Evolutionary conservation across 2,113 vertebrate genomes (phyloP), one percentile per base, ranked within the genome.

Genomic region (Trogon melanurus): DNA sequence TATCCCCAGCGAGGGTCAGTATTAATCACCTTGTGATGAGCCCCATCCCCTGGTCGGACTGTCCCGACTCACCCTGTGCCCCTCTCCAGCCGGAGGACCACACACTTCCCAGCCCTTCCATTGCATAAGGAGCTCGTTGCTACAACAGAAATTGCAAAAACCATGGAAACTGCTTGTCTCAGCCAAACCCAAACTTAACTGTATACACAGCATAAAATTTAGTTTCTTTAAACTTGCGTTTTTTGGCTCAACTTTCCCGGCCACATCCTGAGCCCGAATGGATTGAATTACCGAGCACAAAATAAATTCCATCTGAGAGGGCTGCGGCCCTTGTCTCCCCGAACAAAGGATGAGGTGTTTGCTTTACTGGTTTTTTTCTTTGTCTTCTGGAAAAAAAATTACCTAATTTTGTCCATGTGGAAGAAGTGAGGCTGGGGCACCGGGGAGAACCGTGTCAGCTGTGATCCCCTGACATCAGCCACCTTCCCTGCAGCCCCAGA

Each of bases 221-320:
- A 93, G 92, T 86, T 97, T 88, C 96, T 96, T 97, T 92, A 95
- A 97, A 96, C 96, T 96, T 84, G 89, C 96, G 93, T 97, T 97
- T 97, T 96, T 98, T 98, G 98, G 98, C 97, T 96, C 86, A 73
- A 34, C 78, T 85, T 80, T 87, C 79, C 79, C 54, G 82, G 97
- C 97, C 97, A 97, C 97, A 98, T 98, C 97, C 98, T 98, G 96
- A 98, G 97, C 94, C 86, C 38, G 34, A 97, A 91, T 86, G 96
- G 97, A 90, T 97, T 97, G 95, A 97, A 97, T 98, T 98, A 98
- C 95, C 6, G 25, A 95, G 94, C 89, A 71, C 97, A 96, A 97
- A 98, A 98, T 97, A 90, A 95, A 96, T 97, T 97, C 96, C 97
- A 97, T 96, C 93, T 95, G 92, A 96, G 95, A 16, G 14, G 96